These are phyloP conservation scores for Philypnodon macrostomus DNA, from an alignment of 2,797 vertebrate genomes.

Conservation along the genomic window DNA sequence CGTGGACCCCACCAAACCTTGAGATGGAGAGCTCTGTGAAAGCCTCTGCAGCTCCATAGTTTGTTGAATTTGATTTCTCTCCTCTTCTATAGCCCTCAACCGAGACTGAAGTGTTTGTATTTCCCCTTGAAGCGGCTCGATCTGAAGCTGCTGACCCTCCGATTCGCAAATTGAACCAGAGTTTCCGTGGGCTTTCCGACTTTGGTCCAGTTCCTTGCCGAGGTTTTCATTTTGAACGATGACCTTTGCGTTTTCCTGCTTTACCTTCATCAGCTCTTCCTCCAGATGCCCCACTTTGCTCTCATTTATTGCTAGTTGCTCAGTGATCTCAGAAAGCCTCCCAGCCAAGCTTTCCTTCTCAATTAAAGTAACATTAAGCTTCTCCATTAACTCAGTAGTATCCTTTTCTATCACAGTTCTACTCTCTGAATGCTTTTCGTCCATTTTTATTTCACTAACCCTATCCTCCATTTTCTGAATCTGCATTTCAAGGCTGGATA, in stretches of 20 bases:
- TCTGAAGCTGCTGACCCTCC: slow-evolving; percentile 59
- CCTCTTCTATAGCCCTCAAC: slow-evolving; percentile 47
- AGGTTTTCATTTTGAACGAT: slow-evolving; percentile 69
- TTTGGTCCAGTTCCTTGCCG: slow-evolving; percentile 55
- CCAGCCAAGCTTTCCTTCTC: slow-evolving; percentile 82
- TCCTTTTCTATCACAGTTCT: slow-evolving; percentile 81
- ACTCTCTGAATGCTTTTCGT: slow-evolving; percentile 40
- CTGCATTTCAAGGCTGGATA: slow-evolving; percentile 76
- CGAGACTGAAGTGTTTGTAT: slow-evolving; percentile 56
- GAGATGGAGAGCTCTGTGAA: slow-evolving; percentile 41
- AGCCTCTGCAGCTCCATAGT: slow-evolving; percentile 54
- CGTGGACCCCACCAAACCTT: slow-evolving; percentile 37
- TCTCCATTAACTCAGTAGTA: slow-evolving; percentile 88
- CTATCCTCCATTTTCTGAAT: slow-evolving; percentile 67
- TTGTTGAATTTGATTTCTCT: slow-evolving; percentile 49
- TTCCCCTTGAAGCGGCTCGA: slow-evolving; percentile 60
- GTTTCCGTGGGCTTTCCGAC: slow-evolving; percentile 31
- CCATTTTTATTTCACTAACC: slow-evolving; percentile 40
- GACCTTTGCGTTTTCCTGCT: slow-evolving; percentile 71
- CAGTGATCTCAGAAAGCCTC: slow-evolving; percentile 79
- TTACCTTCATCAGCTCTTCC: slow-evolving; percentile 73
- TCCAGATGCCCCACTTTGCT: slow-evolving; percentile 75
- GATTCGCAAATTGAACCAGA: slow-evolving; percentile 36
- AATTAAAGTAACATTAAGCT: slow-evolving; percentile 80
- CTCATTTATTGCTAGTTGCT: slow-evolving; percentile 75